Base-by-base conservation (phyloP, 2,888 invertebrate genomes). In the Tridacna gigas region DNA sequence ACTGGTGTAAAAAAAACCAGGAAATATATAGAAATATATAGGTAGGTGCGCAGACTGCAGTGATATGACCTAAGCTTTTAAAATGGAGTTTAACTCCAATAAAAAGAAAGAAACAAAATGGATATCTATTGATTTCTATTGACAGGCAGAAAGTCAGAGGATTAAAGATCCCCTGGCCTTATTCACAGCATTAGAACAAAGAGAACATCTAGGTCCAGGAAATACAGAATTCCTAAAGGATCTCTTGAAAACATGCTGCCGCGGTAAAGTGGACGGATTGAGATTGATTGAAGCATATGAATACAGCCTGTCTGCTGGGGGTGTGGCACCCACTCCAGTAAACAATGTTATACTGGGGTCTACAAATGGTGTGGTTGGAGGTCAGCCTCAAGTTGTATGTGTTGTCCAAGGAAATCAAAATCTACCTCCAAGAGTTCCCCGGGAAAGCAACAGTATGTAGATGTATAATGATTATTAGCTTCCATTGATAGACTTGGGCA, bases 111-210 rank as follows among this genome's bases (percentile, higher is more conserved):
- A n/a, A n/a, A n/a, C n/a, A n/a, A 20, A 56, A 20, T 18, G 18
- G n/a, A 56, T 56, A 56, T n/a, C 9, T 18, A n/a, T 65, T 26
- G 26, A 26, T 26, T 65, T 47, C 20, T 71, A 51, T 51, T 71
- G 11, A 71, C 28, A 71, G 74, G 77, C 84, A 65, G 88, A 89
- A 76, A 86, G 86, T 80, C 89, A 89, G 74, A 88, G 89, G 77
- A 90, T 92, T 48, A 76, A 80, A 77, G 77, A 83, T 7, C 69
- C 86, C 7, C 69, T 86, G 7, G 86, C 90, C 28, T 79, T 92
- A 15, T 92, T 90, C 79, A 86, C 85, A 73, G 90, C 88, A n/a
- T 78, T 92, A 25, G 91, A 92, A 82, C 86, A 91, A 51, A 78
- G 91, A 28, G 90, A 88, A 26, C 65, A 77, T 37, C 78, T 92